phyloP scores from a whole-genome alignment of 2,888 invertebrate genomes.

The Dynastes maya region DNA sequence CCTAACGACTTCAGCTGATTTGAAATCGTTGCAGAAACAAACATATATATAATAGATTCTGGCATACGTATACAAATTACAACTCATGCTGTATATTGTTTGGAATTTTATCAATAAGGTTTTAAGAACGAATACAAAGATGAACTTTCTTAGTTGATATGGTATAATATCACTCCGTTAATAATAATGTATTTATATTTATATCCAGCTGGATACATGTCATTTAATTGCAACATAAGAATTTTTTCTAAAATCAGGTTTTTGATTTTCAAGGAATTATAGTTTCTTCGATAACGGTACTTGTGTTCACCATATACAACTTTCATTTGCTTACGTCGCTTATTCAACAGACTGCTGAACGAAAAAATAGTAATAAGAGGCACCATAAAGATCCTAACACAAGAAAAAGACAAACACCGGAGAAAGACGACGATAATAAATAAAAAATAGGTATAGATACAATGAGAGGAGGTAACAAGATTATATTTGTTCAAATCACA shows the following conservation, averaged over 20 bases:
- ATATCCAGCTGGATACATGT: too few relatives aligned
- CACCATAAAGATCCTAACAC: neutral
- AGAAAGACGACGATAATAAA: neutral
- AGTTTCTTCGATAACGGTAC: constrained; percentile 20
- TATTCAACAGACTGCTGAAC: neutral
- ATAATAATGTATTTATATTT: too few relatives aligned
- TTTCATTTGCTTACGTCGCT: constrained; percentile 9
- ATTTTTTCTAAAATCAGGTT: constrained; percentile 20
- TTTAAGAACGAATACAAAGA: neutral
- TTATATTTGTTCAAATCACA: constrained; percentile 11
- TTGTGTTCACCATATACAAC: neutral
- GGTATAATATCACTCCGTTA: too few relatives aligned
- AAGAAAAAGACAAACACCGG: neutral
- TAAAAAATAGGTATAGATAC: neutral
- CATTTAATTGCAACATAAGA: neutral
- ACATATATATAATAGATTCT: too few relatives aligned
- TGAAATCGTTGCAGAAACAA: too few relatives aligned
- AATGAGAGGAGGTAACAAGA: constrained; percentile 5
- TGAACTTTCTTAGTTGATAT: too few relatives aligned
- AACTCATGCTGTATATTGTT: neutral
- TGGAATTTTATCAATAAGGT: neutral
- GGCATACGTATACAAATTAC: neutral
- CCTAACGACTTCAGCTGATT: too few relatives aligned
- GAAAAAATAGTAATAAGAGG: constrained; percentile 5
- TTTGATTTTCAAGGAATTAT: constrained; percentile 24